Evolutionary conservation across 2,113 vertebrate species (phyloP), one percentile per base, ranked within the genome.

Genomic region (Neotoma lepida): DNA sequence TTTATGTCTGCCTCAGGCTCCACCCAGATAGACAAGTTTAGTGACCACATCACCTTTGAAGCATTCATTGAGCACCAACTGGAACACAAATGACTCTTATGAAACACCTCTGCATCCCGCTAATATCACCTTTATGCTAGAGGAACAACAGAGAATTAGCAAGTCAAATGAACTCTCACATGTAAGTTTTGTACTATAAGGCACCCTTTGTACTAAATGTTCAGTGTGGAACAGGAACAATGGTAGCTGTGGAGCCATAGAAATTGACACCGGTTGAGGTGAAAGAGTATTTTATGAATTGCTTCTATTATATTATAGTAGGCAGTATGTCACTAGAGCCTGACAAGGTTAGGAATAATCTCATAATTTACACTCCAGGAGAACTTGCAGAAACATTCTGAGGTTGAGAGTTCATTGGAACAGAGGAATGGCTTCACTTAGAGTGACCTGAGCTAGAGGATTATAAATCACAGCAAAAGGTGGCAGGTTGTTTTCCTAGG

Each of bases 311-410:
- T 86, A 93, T 95, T 96, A n/a, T 82, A 94, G 93, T 90, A 92
- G 89, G 90, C 66, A 96, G 68, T 96, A 86, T 95, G 88, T 97
- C 92, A 95, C 71, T 6, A 26, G 92, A 96, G 94, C 46, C 85
- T 93, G 93, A 97, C 94, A 95, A 95, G 85, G 88, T 97, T 96
- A 95, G 66, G 66, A 95, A 96, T 97, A 93, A 97, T 97, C 94
- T 97, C 94, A 96, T 96, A 97, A 96, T 95, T 97, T 96, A 97
- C 66, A 96, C 94, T 94, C 70, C 77, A 93, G 93, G 87, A 95
- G 88, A 92, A 96, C 90, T 96, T 90, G 58, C 88, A 90, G 88
- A 96, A 97, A 49, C 93, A 93, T 92, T 94, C 33, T 68, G 66
- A 97, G 91, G 95, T 97, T 96, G 93, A 96, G 86, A 95, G 93